These are phyloP conservation scores for Poecilia gillii DNA, from an alignment of 2,797 vertebrate species.

Conservation along the genomic window DNA sequence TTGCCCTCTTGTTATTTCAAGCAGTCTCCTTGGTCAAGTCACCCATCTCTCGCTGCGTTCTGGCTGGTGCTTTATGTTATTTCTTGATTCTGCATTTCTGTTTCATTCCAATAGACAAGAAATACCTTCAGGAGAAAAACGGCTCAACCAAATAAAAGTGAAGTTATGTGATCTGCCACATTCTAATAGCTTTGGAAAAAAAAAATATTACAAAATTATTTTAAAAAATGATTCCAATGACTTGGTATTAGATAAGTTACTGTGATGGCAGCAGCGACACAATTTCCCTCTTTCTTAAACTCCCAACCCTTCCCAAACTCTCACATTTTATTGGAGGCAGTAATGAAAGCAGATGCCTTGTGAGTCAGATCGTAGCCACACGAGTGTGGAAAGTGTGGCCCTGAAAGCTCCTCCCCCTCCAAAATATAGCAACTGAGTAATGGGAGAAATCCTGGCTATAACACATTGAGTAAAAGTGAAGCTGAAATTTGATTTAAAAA, in stretches of 20 bases:
- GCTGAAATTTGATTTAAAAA: slow-evolving; percentile 50
- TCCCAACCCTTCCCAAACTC: slow-evolving; percentile 31
- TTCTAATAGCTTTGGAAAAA: slow-evolving; percentile 23
- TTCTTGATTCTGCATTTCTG: slow-evolving; percentile 48
- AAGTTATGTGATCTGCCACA: slow-evolving; percentile 27
- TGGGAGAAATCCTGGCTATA: slow-evolving; percentile 49
- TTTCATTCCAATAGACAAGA: slow-evolving; percentile 33
- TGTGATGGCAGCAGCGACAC: slow-evolving; percentile 22
- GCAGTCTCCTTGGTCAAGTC: slow-evolving; percentile 60
- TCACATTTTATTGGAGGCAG: slow-evolving; percentile 48
- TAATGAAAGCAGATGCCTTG: slow-evolving; percentile 60
- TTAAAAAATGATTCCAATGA: slow-evolving; percentile 6
- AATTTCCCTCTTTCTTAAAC: slow-evolving; percentile 28
- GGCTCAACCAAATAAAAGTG: slow-evolving; percentile 33
- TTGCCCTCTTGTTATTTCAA: slow-evolving; percentile 65
- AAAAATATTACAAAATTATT: slow-evolving; percentile 17
- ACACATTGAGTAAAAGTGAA: slow-evolving; percentile 45
- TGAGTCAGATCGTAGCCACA: slow-evolving; percentile 64
- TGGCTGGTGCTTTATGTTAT: slow-evolving; percentile 45
- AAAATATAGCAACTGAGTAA: slow-evolving; percentile 44
- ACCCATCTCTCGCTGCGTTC: slow-evolving; percentile 59
- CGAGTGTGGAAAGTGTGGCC: slow-evolving; percentile 47
- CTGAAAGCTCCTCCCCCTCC: slow-evolving; percentile 37
- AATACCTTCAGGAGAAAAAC: slow-evolving; percentile 38
- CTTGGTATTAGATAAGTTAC: slow-evolving; percentile 1